Base-by-base conservation (phyloP, 1,140 invertebrate species). In the Monomorium pharaonis region DNA sequence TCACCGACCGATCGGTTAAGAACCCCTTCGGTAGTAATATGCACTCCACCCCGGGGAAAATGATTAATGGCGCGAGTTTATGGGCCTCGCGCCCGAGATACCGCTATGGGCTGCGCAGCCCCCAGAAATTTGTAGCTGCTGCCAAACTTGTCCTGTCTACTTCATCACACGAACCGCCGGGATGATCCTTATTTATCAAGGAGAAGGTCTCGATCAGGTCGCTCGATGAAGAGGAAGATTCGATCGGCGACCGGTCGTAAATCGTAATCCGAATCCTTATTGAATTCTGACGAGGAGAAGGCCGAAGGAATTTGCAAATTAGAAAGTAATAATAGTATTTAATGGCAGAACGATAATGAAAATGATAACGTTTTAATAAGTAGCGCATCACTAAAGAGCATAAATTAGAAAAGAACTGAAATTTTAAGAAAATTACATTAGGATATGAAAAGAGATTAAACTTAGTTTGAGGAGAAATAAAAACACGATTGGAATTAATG, bases 1-100 rank as follows among this genome's bases (percentile, higher is more conserved):
- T 83, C 78, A 83, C 37, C 78, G 78, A 74, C 12, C 78, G 65
- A 83, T 83, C 67, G 78, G 67, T 74, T 83, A 72, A 83, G 78
- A 83, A 58, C 37, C 65, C 49, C 76, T 42, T n/a, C 30, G 63
- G 67, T 44, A 58, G 67, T 83, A 83, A 72, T 74, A 72, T 74
- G 78, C 78, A 72, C 78, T 83, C 78, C 37, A 54, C 51, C 51
- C 44, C 67, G 33, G 67, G 37, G 78, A 74, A 54, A 74, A 83
- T 83, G 78, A 83, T 83, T 83, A 83, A 83, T 83, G 78, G 54
- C 67, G 65, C 37, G 78, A 83, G 78, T 83, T 83, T 83, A 83
- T 83, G 78, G 78, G 67, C 67, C 63, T 70, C 63, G 77, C 77
- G 49, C 33, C 24, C 67, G 78, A 54, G 78, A 72, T 72, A 72